Base-by-base conservation (phyloP, 35 echinoderm and acorn worm genomes). In the Diadema setosum region DNA sequence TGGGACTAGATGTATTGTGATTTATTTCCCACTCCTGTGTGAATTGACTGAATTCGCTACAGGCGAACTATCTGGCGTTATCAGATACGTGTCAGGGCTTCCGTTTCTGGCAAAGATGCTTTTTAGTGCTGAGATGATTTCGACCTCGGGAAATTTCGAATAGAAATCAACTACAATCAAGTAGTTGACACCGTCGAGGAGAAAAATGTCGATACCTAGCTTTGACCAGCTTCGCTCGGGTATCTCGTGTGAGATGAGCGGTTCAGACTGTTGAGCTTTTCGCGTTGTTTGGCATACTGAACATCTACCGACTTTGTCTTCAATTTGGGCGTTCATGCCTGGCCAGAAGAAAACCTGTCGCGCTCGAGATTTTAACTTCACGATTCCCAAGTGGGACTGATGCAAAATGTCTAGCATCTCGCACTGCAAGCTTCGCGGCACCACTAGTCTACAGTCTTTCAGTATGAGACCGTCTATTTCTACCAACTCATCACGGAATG, bases 371-470 rank as follows among this genome's bases (percentile, higher is more conserved):
- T 91, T 95, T 30, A 73, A 58, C 36, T 90, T 86, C 8, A 87
- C 88, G 8, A 87, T 85, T 39, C 93, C 93, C 25, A 95, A 35
- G 59, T 95, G 87, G 42, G 69, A 86, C 55, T 89, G 61, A 70
- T 95, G 88, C 33, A 95, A 82, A 9, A 55, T 29, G 1, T 91
- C 69, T 2, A 95, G 64, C 46, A 95, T 87, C 16, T 95, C 82
- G 44, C 48, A 55, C 15, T 83, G 65, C 92, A 94, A 75, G 46
- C 81, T 85, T 84, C 29, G 31, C 14, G 87, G 92, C 44, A 94
- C 64, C 42, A 94, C 80, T 4, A 91, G 32, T 74, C 82, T 57
- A 25, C 90, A 65, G 6, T 57, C 55, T 16, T 48, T 46, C 64
- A 94, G 89, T 23, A 94, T n/a, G 5, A 90, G 31, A 2, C 58